A percentile compares a stretch with the other conserved stretches of the same genome.
These are phyloP conservation scores for Zele albiditarsus DNA, from an alignment of 2,888 invertebrate species.

Conservation along the genomic window DNA sequence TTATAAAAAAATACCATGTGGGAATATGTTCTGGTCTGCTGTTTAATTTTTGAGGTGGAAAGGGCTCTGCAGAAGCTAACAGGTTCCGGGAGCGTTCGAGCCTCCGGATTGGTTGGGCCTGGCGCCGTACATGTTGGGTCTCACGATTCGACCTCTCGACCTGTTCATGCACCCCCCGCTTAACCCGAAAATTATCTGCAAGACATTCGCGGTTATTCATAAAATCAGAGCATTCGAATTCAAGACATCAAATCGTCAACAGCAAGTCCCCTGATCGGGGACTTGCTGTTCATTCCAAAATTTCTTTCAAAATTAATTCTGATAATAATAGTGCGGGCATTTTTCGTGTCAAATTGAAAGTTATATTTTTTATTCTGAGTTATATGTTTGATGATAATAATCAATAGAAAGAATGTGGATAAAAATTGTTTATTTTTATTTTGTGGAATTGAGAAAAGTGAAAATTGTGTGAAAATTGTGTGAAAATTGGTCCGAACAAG, in stretches of 20 bases:
- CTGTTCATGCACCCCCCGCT: slow-evolving; percentile 56
- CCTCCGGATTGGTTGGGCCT: slow-evolving; percentile 57
- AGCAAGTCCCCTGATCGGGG: neutral
- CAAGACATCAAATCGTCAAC: slow-evolving; percentile 15
- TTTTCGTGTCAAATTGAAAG: neutral
- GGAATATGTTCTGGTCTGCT: neutral
- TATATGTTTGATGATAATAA: neutral
- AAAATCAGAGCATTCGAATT: slow-evolving; percentile 5
- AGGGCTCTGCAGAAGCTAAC: slow-evolving; percentile 51
- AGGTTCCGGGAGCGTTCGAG: slow-evolving; percentile 51
- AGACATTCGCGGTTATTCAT: slow-evolving; percentile 9
- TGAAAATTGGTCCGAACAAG: slow-evolving; percentile 1
- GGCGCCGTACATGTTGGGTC: slow-evolving; percentile 57
- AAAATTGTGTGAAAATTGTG: neutral
- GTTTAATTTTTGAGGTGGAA: neutral
- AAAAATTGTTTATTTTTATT: neutral
- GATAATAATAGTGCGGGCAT: neutral
- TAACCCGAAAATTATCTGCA: slow-evolving; percentile 47
- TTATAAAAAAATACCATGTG: neutral
- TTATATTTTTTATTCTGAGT: neutral
- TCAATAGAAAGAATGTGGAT: neutral
- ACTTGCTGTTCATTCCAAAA: neutral
- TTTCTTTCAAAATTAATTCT: neutral
- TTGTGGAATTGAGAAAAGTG: slow-evolving; percentile 5
- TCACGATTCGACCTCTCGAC: slow-evolving; percentile 60